Evolutionary conservation across 1,140 invertebrate genomes (phyloP), one percentile per base, ranked within the genome.

Genomic region (Drosophila setifemur): DNA sequence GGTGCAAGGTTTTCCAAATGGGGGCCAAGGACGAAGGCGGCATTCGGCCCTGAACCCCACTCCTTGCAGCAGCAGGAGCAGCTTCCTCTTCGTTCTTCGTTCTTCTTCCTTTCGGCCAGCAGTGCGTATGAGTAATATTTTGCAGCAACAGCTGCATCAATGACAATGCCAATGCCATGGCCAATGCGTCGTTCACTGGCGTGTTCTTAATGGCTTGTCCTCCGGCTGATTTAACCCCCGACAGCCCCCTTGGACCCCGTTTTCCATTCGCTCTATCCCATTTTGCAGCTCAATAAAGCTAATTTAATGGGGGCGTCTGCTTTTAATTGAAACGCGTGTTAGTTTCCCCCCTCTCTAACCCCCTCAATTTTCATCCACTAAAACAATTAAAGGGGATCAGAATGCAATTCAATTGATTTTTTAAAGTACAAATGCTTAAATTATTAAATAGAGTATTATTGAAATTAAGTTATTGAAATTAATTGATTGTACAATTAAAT

Each of bases 241-340:
- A 11, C 43, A 12, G 4, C 21, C 11, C n/a, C 0, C 25, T n/a
- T 6, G 1, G 4, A 7, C 6, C 2, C n/a, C 14, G 6, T n/a
- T n/a, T n/a, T n/a, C n/a, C n/a, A n/a, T n/a, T n/a, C n/a, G n/a
- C n/a, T n/a, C n/a, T n/a, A n/a, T n/a, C 9, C 43, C 21, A 28
- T 53, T 66, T 48, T 49, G 28, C 53, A 45, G 53, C 49, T 43
- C 68, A 73, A 61, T 73, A 61, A 58, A 57, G 72, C 76, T 67
- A 60, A 75, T 79, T 75, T 81, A 40, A 52, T 74, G 57, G 48
- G 75, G 47, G 50, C 49, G 28, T n/a, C 29, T 16, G 39, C 28
- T 35, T 37, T 71, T 81, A 81, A 79, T 78, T 77, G 45, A 73
- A 66, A 66, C 68, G 55, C 57, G 64, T 75, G 63, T 74, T 63